Evolutionary conservation across 2,797 vertebrate species (phyloP), one percentile per base, ranked within the genome.

Genomic region (Sebastes miniatus): DNA sequence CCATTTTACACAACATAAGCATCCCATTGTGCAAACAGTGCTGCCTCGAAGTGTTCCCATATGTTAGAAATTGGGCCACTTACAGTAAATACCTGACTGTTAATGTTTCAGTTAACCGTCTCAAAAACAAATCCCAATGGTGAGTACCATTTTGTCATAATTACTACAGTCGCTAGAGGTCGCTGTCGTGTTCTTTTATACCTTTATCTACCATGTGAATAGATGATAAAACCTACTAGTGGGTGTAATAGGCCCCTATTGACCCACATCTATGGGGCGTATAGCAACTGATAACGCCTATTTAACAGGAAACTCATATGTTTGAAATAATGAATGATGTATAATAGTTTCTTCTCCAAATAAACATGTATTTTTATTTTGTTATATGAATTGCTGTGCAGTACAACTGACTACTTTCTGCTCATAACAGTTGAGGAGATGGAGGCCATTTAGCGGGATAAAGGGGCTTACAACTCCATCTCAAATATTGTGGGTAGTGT

Each of bases 381-480:
- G 1, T 25, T 20, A 7, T n/a, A 16, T n/a, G 16, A 43, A 34
- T 25, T 31, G 4, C 29, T 65, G 4, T 39, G 12, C 12, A 61
- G n/a, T 36, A n/a, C n/a, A 62, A 22, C 3, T 10, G 27, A 8
- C 43, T 56, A 27, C 57, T 57, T 43, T 43, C 4, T 65, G 29
- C 5, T 18, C 9, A n/a, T 3, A 29, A 12, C n/a, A 81, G 50
- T 29, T 31, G 18, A 63, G 8, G 64, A 31, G 8, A 11, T 8
- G 56, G 64, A 67, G 62, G 8, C 61, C 6, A 62, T 63, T 74
- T 64, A 75, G 20, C 18, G 18, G 67, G 58, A 84, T 58, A 20
- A 78, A 80, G 20, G 6, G 22, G 27, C 56, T 78, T 66, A 75
- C 57, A 61, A 43, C 72, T 71, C 76, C 61, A 18, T 43, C 65